A percentile compares a stretch with the other conserved stretches of the same genome.
These are phyloP conservation scores for Atractosteus spatula DNA, from an alignment of 2,113 vertebrate genomes.

Conservation along the genomic window DNA sequence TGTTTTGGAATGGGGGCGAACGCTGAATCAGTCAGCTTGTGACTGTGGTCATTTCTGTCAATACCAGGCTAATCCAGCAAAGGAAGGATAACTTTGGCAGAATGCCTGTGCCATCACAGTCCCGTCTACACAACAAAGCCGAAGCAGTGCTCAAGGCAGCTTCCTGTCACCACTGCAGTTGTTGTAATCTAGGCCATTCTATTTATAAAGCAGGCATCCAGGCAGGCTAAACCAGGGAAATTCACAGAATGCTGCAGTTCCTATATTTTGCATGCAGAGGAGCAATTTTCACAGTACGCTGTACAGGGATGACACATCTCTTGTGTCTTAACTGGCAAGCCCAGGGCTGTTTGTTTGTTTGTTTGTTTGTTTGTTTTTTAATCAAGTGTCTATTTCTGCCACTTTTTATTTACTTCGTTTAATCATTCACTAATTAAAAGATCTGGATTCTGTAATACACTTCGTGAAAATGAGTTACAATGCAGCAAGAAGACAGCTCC, in stretches of 20 bases:
- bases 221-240: slow-evolving; percentile 15
- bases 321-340: too few species aligned
- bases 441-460: too few species aligned
- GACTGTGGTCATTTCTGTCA: background rate
- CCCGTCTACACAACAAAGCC: background rate
- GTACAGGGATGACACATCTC: too few species aligned
- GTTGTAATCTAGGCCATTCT: slow-evolving; percentile 72
- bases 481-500: too few species aligned
- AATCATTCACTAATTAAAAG: too few species aligned
- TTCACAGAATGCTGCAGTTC: background rate
- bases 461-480: too few species aligned
- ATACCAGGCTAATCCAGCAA: background rate
- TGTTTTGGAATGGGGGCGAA: too few species aligned
- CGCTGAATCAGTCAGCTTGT: background rate
- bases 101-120: background rate
- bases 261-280: background rate
- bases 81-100: background rate
- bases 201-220: slow-evolving; percentile 66
- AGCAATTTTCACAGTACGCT: background rate
- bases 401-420: too few species aligned
- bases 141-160: background rate
- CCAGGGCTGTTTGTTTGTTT: too few species aligned
- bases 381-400: too few species aligned
- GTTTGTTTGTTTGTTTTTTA: too few species aligned
- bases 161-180: slow-evolving; percentile 61